phyloP scores from a whole-genome alignment of 2,888 invertebrate genomes.

The Tiphia femorata region DNA sequence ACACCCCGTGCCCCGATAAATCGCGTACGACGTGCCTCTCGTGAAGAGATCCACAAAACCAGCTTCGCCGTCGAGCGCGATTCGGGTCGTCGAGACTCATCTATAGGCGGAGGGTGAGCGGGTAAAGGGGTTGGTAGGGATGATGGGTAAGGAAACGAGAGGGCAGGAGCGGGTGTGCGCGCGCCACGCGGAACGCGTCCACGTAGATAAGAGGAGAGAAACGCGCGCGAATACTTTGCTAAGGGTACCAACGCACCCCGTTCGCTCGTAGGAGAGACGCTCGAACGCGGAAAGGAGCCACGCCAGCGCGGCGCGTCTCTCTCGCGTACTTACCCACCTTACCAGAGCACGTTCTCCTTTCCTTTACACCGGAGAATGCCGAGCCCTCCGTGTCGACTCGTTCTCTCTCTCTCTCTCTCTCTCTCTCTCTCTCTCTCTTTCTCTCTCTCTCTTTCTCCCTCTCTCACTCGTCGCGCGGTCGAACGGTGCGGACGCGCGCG shows the following conservation, averaged over 20 bases:
- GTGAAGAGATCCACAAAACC: constrained; percentile 54
- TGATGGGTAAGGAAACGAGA: constrained; percentile 25
- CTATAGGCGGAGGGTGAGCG: constrained; percentile 32
- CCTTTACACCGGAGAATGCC: constrained; percentile 34
- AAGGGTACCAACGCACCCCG: constrained; percentile 18
- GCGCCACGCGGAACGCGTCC: constrained; percentile 8
- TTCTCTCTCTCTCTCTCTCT: constrained; percentile 2
- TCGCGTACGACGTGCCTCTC: constrained; percentile 58
- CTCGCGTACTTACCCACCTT: too few relatives aligned
- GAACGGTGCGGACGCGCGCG: not conserved
- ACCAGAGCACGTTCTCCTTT: constrained; percentile 39
- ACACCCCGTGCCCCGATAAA: constrained; percentile 63
- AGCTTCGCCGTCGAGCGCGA: constrained; percentile 50
- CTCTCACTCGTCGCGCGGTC: not conserved
- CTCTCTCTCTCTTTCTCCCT: not conserved
- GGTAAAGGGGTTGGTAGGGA: constrained; percentile 20
- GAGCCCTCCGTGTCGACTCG: constrained; percentile 30
- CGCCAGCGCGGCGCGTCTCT: constrained; percentile 22
- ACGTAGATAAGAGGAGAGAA: not conserved
- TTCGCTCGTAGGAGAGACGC: constrained; percentile 15
- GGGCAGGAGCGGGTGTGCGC: constrained; percentile 5
- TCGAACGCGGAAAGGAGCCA: constrained; percentile 10
- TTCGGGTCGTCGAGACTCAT: constrained; percentile 51
- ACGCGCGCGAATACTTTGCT: not conserved
- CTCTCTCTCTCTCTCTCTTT: not conserved